Percentiles rank a stretch among this genome's conserved stretches.
Evolutionary conservation across 2,797 vertebrate genomes (phyloP).

Genomic region (Neoniphon sammara): DNA sequence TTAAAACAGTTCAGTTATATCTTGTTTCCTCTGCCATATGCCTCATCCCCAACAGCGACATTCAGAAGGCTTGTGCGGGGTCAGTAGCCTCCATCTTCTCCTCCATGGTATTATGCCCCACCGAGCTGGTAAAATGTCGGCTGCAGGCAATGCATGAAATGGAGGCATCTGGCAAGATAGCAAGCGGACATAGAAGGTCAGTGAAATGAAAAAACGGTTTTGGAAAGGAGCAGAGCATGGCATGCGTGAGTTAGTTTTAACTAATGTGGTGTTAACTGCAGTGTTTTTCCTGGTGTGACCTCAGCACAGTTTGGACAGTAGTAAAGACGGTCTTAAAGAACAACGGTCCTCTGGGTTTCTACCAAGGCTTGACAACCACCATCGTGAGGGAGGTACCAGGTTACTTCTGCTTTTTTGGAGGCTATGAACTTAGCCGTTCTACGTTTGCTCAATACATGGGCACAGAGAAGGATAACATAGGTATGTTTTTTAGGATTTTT

Average conservation of each 20-base stretch:
- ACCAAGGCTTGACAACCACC: slow-evolving; percentile 89
- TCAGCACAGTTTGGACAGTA: slow-evolving; percentile 91
- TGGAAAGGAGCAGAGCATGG: not conserved
- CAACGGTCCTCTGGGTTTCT: slow-evolving; percentile 90
- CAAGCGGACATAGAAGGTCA: slow-evolving; percentile 83
- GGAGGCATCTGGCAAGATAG: slow-evolving; percentile 87
- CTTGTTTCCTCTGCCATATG: not conserved
- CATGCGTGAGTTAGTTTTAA: not conserved
- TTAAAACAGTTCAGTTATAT: too few species aligned
- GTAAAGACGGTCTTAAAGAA: slow-evolving; percentile 85
- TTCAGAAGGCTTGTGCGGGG: slow-evolving; percentile 91
- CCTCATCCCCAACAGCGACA: slow-evolving; percentile 80
- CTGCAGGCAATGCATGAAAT: slow-evolving; percentile 96
- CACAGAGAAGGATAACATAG: slow-evolving; percentile 90
- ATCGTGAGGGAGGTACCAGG: slow-evolving; percentile 91
- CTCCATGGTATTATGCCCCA: slow-evolving; percentile 89
- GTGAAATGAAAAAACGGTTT: slow-evolving; percentile 32
- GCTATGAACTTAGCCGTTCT: slow-evolving; percentile 90
- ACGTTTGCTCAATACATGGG: slow-evolving; percentile 85
- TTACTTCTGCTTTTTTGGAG: slow-evolving; percentile 97
- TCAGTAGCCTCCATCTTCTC: slow-evolving; percentile 93
- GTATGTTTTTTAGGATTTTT: too few species aligned
- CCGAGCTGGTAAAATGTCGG: slow-evolving; percentile 94
- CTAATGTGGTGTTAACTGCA: not conserved
- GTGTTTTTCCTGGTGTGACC: slow-evolving; percentile 14